Conservation (phyloP, 2,113 vertebrate species). For the Larimichthys crocea region DNA sequence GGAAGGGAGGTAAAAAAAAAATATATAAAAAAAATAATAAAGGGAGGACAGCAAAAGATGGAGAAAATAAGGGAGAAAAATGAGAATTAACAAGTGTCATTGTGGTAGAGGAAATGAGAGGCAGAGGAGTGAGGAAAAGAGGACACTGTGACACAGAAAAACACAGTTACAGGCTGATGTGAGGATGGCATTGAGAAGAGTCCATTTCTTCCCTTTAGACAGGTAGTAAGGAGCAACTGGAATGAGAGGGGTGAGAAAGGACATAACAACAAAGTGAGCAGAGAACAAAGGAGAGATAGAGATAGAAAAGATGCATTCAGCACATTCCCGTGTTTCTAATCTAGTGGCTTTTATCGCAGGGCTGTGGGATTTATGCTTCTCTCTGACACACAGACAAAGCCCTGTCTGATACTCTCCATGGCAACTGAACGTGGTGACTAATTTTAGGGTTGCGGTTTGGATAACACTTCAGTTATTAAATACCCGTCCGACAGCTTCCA, state of each 20-base stretch:
- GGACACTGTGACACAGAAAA: constrained; percentile 39
- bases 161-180: constrained; percentile 17
- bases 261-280: constrained; percentile 54
- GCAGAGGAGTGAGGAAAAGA: constrained; percentile 1
- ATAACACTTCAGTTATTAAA: constrained; percentile 72
- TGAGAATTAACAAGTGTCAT: constrained; percentile 2
- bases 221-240: constrained; percentile 39
- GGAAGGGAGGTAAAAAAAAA: constrained; percentile 1
- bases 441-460: constrained; percentile 68
- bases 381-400: constrained; percentile 65
- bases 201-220: constrained; percentile 47
- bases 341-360: constrained; percentile 59
- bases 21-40: background rate
- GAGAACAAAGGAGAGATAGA: constrained; percentile 57
- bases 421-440: constrained; percentile 70
- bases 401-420: constrained; percentile 73
- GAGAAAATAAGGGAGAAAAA: constrained; percentile 1
- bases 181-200: constrained; percentile 19
- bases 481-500: constrained; percentile 49
- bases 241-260: constrained; percentile 44
- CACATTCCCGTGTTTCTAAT: constrained; percentile 69
- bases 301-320: constrained; percentile 67
- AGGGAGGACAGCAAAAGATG: background rate
- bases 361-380: constrained; percentile 69
- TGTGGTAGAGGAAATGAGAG: constrained; percentile 22